Evolutionary conservation across 2,888 invertebrate species (phyloP).

Genomic region (Gari tellinella): DNA sequence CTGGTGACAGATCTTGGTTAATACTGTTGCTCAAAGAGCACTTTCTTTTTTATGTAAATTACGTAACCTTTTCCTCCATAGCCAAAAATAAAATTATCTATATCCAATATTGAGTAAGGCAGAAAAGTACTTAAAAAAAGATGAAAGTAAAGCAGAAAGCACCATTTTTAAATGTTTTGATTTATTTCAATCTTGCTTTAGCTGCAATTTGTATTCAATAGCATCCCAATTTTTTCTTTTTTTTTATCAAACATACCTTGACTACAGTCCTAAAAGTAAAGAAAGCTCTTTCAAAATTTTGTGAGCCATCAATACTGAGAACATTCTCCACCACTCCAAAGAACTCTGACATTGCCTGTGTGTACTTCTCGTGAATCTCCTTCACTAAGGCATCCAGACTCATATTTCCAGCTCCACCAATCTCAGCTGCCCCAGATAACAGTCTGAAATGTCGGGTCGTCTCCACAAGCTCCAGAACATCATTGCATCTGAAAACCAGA

Average conservation of each 20-base stretch:
- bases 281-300: slow-evolving; percentile 83
- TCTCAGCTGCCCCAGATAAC: slow-evolving; percentile 82
- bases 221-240: too few relatives aligned
- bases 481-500: slow-evolving; percentile 83
- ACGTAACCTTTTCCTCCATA: too few relatives aligned
- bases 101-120: too few relatives aligned
- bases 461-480: slow-evolving; percentile 84
- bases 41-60: too few relatives aligned
- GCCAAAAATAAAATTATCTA: too few relatives aligned
- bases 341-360: slow-evolving; percentile 81
- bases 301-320: slow-evolving; percentile 81
- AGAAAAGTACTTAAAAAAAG: too few relatives aligned
- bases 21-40: too few relatives aligned
- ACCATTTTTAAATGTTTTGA: too few relatives aligned
- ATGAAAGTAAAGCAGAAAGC: too few relatives aligned
- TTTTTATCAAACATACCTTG: slow-evolving; percentile 73
- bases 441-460: slow-evolving; percentile 83
- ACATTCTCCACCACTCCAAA: slow-evolving; percentile 81
- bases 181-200: too few relatives aligned
- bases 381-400: slow-evolving; percentile 83
- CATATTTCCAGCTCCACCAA: slow-evolving; percentile 83
- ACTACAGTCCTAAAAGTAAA: slow-evolving; percentile 83
- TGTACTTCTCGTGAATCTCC: slow-evolving; percentile 82
- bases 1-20: too few relatives aligned
- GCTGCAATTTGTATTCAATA: too few relatives aligned